Evolutionary conservation across 35 echinoderm and acorn worm species (phyloP).

Genomic region (Ptychodera flava): DNA sequence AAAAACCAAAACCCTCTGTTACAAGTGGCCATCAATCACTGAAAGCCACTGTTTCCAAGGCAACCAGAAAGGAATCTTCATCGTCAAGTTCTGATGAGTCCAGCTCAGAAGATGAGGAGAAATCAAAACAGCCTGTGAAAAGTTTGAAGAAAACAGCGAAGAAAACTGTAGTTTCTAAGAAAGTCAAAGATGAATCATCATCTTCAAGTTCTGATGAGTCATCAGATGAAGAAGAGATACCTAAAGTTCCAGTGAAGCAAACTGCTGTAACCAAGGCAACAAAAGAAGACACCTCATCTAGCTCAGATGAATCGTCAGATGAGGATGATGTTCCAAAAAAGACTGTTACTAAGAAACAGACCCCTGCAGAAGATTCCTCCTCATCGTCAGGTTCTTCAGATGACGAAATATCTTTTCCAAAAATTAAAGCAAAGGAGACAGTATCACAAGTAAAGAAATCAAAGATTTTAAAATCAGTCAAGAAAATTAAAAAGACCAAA

Average conservation of each 20-base stretch:
- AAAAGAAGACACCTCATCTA: neutral
- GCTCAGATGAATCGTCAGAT: neutral
- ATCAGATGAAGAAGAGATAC: neutral
- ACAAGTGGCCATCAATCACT: no score
- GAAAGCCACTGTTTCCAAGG: neutral
- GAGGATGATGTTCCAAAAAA: no score
- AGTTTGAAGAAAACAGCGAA: neutral
- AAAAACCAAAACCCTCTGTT: no score
- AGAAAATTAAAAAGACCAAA: neutral
- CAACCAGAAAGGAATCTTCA: constrained; percentile 23
- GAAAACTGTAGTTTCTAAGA: no score
- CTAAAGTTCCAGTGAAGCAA: neutral
- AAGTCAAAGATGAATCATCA: no score
- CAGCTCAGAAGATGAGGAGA: constrained; percentile 3
- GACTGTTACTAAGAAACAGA: no score
- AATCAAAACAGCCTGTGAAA: neutral
- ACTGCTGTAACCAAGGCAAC: neutral
- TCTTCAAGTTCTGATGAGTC: constrained; percentile 5
- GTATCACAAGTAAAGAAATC: no score
- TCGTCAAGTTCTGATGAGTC: constrained; percentile 6
- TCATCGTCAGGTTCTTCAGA: no score
- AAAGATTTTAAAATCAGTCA: no score
- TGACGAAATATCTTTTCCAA: no score
- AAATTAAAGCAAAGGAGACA: no score
- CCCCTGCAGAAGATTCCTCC: no score